Evolutionary conservation across 2,113 vertebrate genomes (phyloP).

Genomic region (Tetrao urogallus): DNA sequence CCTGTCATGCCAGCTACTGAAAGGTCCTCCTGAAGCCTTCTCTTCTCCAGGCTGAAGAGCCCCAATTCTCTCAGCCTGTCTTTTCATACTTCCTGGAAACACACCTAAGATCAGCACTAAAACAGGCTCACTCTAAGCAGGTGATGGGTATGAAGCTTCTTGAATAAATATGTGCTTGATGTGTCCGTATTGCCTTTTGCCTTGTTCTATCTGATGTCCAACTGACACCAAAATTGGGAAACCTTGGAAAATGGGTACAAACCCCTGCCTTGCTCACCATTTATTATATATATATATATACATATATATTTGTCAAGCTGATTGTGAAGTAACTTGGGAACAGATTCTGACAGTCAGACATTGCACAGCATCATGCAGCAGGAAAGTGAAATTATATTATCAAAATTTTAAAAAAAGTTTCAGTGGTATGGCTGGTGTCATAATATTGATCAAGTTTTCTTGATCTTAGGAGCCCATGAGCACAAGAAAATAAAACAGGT

Average conservation of each 20-base stretch:
- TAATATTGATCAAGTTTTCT: background rate
- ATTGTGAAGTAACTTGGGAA: background rate
- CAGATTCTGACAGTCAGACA: background rate
- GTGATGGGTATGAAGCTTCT: background rate
- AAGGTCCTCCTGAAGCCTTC: no score
- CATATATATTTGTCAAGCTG: background rate
- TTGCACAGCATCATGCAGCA: background rate
- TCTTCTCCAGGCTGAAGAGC: no score
- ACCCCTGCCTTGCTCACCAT: background rate
- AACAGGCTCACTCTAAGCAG: background rate
- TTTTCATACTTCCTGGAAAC: background rate
- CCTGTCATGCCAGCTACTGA: no score
- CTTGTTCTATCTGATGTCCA: background rate
- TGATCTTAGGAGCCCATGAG: background rate
- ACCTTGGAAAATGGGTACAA: background rate
- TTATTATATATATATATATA: background rate
- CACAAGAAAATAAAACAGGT: background rate
- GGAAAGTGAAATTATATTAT: background rate
- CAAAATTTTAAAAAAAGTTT: background rate
- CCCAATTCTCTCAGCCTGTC: no score
- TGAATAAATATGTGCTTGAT: background rate
- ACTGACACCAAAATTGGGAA: background rate
- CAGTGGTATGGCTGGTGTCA: background rate
- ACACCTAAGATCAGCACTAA: background rate
- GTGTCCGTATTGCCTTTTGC: rapidly evolving